Evolutionary conservation across 2,113 vertebrate genomes (phyloP).

Genomic region (Gobiocypris rarus): DNA sequence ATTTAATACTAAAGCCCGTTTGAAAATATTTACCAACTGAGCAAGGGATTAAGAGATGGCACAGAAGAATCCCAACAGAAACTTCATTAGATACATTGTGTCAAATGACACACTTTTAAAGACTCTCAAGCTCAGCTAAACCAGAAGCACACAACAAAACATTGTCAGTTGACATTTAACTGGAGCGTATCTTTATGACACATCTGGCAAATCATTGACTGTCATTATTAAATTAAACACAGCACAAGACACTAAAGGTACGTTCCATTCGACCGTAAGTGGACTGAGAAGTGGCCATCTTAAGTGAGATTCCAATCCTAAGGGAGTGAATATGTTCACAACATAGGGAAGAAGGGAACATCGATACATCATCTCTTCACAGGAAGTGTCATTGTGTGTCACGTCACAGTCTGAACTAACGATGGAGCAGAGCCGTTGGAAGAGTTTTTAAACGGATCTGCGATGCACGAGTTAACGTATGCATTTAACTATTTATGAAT

Average conservation of each 20-base stretch:
- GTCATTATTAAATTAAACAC: background rate
- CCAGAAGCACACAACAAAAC: background rate
- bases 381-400: too few relatives aligned
- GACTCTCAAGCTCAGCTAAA: background rate
- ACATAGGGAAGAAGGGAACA: too few relatives aligned
- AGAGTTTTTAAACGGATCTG: too few relatives aligned
- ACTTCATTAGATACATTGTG: background rate
- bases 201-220: background rate
- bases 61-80: background rate
- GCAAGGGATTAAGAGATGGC: background rate
- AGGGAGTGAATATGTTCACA: too few relatives aligned
- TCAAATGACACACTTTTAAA: background rate
- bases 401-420: too few relatives aligned
- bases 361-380: too few relatives aligned
- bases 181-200: background rate
- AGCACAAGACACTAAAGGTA: background rate
- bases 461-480: too few relatives aligned
- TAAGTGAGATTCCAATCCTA: too few relatives aligned
- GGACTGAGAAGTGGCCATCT: too few relatives aligned
- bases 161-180: background rate
- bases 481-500: too few relatives aligned
- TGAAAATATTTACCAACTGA: background rate
- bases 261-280: too few relatives aligned
- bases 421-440: too few relatives aligned
- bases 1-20: background rate